Evolutionary conservation across 2,113 vertebrate genomes (phyloP).

Genomic region (Tiliqua scincoides): DNA sequence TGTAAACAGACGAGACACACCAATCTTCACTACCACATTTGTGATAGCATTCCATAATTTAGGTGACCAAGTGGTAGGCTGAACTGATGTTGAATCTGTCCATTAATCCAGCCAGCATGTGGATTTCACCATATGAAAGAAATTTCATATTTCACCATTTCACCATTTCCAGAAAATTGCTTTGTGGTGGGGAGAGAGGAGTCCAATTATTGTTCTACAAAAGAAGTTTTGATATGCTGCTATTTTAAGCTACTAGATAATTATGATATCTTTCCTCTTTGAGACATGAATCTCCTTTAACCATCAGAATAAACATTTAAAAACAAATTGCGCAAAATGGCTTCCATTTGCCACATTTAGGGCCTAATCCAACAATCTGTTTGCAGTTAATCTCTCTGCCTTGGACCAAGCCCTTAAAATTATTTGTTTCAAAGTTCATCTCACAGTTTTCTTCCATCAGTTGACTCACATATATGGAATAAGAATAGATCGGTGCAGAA

Average conservation of each 20-base stretch:
- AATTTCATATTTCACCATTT: too few relatives aligned
- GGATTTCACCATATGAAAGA: background rate
- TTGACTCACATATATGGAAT: background rate
- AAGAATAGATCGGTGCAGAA: accelerated
- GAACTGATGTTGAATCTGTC: background rate
- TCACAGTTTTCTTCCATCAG: conserved; percentile 40
- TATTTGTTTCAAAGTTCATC: conserved; percentile 25
- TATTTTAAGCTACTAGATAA: background rate
- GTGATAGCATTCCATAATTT: background rate
- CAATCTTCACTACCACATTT: background rate
- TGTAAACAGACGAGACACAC: background rate
- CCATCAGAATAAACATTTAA: background rate
- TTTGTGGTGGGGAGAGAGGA: background rate
- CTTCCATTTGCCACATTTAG: conserved; percentile 7
- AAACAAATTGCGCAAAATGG: background rate
- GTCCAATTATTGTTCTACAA: background rate
- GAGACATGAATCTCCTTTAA: background rate
- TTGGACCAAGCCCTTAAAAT: background rate
- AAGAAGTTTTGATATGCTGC: background rate
- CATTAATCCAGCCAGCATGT: background rate
- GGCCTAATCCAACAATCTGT: background rate
- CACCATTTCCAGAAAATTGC: too few relatives aligned
- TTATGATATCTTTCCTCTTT: background rate
- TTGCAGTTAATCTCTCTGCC: background rate
- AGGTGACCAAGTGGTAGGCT: background rate